Evolutionary conservation across 1,140 invertebrate genomes (phyloP).

Genomic region (Neotoxoptera formosana): DNA sequence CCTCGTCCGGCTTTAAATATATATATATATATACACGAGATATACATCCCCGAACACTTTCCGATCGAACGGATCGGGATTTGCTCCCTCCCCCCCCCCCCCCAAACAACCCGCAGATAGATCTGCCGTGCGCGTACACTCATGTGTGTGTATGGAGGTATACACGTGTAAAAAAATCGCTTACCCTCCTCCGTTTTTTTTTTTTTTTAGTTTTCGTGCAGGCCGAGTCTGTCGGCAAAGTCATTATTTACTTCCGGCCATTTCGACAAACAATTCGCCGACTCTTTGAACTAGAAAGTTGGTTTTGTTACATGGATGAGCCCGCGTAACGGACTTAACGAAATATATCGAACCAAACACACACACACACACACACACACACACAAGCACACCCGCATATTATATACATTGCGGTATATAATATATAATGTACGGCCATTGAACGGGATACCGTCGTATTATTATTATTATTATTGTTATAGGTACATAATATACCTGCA

Average conservation of each 20-base stretch:
- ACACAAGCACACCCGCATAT: background rate
- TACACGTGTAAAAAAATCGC: background rate
- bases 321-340: background rate
- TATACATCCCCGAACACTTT: conserved; percentile 3
- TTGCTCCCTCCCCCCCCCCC: no score
- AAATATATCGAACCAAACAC: background rate
- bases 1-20: background rate
- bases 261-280: conserved; percentile 12
- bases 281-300: conserved; percentile 44
- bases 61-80: background rate
- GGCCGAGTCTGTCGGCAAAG: background rate
- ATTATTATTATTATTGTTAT: no score
- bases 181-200: background rate
- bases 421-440: background rate
- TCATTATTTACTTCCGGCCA: conserved; percentile 28
- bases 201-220: background rate
- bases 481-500: no score
- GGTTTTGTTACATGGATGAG: conserved; percentile 39
- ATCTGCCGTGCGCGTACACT: background rate
- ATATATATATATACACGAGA: background rate
- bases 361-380: background rate
- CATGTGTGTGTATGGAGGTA: background rate
- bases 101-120: background rate
- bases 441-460: background rate
- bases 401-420: background rate